Conservation (phyloP, 1,140 invertebrate genomes). For the Odontomachus brunneus region DNA sequence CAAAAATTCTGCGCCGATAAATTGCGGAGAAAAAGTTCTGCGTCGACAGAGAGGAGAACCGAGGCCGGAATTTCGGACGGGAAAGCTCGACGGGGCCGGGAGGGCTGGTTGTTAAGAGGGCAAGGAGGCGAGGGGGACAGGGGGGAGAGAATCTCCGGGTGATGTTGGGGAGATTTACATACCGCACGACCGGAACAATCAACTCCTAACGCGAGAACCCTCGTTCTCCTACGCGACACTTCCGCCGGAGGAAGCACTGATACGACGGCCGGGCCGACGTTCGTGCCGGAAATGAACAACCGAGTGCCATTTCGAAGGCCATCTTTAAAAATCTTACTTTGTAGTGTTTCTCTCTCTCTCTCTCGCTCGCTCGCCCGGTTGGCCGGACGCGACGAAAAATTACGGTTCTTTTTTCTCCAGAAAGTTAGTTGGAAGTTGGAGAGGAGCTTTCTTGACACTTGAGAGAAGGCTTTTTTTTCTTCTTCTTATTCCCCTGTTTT, state of each 20-base stretch:
- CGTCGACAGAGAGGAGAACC: constrained; percentile 15
- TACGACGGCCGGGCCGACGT: constrained; percentile 13
- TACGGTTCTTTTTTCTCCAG: no score
- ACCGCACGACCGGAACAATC: constrained; percentile 57
- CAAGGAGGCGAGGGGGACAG: neutral
- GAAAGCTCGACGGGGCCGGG: neutral
- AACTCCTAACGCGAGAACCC: constrained; percentile 46
- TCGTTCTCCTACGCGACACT: constrained; percentile 42
- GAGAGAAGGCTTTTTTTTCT: no score
- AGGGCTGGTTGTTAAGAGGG: neutral
- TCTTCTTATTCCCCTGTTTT: no score
- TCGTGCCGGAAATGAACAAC: constrained; percentile 50
- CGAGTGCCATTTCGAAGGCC: neutral
- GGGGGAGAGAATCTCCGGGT: constrained; percentile 1
- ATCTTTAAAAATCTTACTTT: constrained; percentile 24
- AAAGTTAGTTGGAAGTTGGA: no score
- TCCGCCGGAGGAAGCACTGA: constrained; percentile 33
- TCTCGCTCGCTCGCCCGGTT: no score
- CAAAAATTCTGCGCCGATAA: constrained; percentile 45
- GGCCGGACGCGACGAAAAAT: neutral
- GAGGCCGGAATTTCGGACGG: constrained; percentile 22
- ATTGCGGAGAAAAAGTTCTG: constrained; percentile 39
- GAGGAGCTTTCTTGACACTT: no score
- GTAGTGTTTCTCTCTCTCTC: neutral
- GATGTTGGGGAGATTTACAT: constrained; percentile 59